These are phyloP conservation scores for Kradibia gibbosae DNA, from an alignment of 1,140 invertebrate genomes.

Conservation along the genomic window DNA sequence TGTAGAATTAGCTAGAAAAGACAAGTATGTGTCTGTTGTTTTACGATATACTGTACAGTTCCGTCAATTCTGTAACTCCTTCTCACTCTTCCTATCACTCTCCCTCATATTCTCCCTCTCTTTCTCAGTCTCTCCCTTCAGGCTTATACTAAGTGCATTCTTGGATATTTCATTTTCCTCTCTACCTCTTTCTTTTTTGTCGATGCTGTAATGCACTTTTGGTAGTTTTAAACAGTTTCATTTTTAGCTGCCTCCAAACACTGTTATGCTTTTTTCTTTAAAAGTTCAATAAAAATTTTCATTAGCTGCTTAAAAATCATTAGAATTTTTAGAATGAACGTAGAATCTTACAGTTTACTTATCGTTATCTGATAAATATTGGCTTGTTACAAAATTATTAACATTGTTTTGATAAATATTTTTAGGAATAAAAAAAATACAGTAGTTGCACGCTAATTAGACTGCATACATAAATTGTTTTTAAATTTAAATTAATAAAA, in stretches of 20 bases:
- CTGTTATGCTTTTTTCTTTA: neutral
- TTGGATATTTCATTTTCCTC: neutral
- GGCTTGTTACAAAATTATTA: neutral
- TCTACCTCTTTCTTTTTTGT: neutral
- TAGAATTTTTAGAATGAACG: no score
- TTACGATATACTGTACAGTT: neutral
- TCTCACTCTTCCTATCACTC: neutral
- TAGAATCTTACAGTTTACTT: neutral
- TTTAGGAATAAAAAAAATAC: no score
- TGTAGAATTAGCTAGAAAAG: conserved; percentile 15
- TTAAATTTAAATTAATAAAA: no score
- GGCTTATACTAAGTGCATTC: neutral
- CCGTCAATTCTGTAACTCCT: neutral
- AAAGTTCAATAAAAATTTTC: no score
- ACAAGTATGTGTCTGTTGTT: conserved; percentile 3
- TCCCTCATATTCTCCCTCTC: neutral
- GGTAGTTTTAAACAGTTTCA: conserved; percentile 9
- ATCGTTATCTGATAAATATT: neutral
- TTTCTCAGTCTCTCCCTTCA: neutral
- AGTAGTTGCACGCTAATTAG: no score
- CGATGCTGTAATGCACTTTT: neutral
- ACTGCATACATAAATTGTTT: no score
- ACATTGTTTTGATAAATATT: no score
- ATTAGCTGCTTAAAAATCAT: no score
- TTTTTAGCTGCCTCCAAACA: neutral